Base-by-base conservation (phyloP, 2,888 invertebrate species). In the Julus scanicus region DNA sequence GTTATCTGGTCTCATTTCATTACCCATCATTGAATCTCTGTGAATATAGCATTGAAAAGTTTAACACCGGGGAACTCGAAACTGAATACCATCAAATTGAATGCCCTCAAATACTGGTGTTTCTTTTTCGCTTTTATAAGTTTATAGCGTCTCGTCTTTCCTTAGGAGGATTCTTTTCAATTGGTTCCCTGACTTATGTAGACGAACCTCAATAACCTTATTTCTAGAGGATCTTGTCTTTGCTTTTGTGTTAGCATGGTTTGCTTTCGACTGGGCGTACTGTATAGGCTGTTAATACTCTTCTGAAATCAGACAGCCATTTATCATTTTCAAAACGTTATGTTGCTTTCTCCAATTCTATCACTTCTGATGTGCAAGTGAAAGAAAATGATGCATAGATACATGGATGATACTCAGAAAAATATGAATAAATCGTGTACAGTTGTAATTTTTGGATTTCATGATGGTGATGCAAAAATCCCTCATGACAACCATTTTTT, bases 1-100 rank as follows among this genome's bases (percentile, higher is more conserved):
- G 71, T 71, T 71, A 71, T 71, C n/a, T 29, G 71, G 71, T 71
- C 71, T 6, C 71, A 11, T 71, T 71, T 71, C 71, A 71, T 29
- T 71, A 29, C 71, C 8, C 71, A 71, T 71, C 71, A 29, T 71
- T 71, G 71, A 71, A 9, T 71, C 15, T 63, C 20, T 8, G 20
- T 63, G 63, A 63, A 63, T n/a, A n/a, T 63, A 63, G 63, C 63
- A 20, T 63, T 63, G 63, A 15, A 11, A 20, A 20, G n/a, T 63
- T 20, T 71, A 1, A 71, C n/a, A 4, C 1, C 29, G 63, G 63
- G 63, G 63, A 63, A 63, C 63, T 63, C 63, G 63, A 63, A 0
- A n/a, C 20, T 71, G 8, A 29, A 29, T 29, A n/a, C 71, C 29
- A 8, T 9, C 13, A 20, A 71, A 71, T 6, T 29, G 71, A 71